Evolutionary conservation across 1,140 invertebrate species (phyloP).

Genomic region (Nilaparvata lugens): DNA sequence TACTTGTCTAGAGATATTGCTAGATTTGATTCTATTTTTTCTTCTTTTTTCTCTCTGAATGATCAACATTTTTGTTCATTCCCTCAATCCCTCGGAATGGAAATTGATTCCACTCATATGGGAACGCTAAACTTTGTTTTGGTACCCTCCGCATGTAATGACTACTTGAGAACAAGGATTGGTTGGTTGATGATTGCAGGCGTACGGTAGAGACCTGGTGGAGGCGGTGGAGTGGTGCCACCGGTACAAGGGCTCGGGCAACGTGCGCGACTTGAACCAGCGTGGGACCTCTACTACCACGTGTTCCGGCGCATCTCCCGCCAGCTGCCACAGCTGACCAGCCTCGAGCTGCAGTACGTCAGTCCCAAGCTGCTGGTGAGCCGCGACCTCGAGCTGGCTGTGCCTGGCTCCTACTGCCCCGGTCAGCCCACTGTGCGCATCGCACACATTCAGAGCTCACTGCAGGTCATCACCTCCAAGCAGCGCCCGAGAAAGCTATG

Average conservation of each 20-base stretch:
- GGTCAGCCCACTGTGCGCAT: slow-evolving; percentile 80
- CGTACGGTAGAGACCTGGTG: slow-evolving; percentile 86
- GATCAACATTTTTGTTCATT: no score
- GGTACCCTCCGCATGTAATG: no score
- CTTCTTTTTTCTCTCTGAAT: no score
- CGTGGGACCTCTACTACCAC: slow-evolving; percentile 98
- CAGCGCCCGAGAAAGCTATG: slow-evolving; percentile 91
- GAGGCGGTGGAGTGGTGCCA: slow-evolving; percentile 94
- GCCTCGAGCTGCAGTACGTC: slow-evolving; percentile 89
- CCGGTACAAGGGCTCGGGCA: slow-evolving; percentile 72
- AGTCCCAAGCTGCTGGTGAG: slow-evolving; percentile 85
- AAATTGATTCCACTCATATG: no score
- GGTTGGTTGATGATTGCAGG: slow-evolving; percentile 36
- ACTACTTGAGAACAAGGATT: no score
- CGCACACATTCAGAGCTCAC: slow-evolving; percentile 69
- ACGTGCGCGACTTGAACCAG: slow-evolving; percentile 90
- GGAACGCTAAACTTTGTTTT: no score
- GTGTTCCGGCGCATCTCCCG: slow-evolving; percentile 91
- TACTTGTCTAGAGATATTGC: no score
- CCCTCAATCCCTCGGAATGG: no score
- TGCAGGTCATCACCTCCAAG: slow-evolving; percentile 94
- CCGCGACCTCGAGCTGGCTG: slow-evolving; percentile 86
- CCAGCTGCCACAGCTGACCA: slow-evolving; percentile 84
- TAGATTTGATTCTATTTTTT: no score
- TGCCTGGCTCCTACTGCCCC: slow-evolving; percentile 92